These are phyloP conservation scores for Rhyzopertha dominica DNA, from an alignment of 1,140 invertebrate genomes.

Conservation along the genomic window DNA sequence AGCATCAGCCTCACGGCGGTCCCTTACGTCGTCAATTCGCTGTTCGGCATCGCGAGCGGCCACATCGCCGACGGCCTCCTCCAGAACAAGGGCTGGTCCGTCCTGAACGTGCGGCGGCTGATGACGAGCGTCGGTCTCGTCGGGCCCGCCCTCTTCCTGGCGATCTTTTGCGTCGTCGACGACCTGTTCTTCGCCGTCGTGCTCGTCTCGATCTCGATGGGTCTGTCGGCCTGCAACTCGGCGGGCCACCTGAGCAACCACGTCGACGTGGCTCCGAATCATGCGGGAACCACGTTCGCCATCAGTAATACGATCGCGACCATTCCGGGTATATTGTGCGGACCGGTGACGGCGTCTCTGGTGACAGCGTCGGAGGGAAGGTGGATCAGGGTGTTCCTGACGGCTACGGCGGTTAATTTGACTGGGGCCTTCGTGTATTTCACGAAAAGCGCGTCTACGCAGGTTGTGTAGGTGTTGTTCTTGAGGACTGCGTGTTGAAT, in stretches of 20 bases:
- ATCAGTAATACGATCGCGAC: constrained; percentile 77
- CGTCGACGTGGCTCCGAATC: constrained; percentile 73
- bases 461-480: constrained; percentile 53
- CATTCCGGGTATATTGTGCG: constrained; percentile 72
- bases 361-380: constrained; percentile 66
- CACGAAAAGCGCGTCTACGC: constrained; percentile 68
- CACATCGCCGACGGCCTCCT: constrained; percentile 67
- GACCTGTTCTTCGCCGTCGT: constrained; percentile 66
- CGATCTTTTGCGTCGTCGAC: constrained; percentile 70
- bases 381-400: constrained; percentile 73
- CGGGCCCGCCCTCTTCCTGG: constrained; percentile 66
- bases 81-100: constrained; percentile 59
- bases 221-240: constrained; percentile 71
- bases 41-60: constrained; percentile 67
- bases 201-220: constrained; percentile 75
- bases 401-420: constrained; percentile 70
- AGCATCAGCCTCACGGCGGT: constrained; percentile 73
- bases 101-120: constrained; percentile 65
- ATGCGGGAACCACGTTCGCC: constrained; percentile 75
- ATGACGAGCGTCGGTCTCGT: constrained; percentile 75
- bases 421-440: constrained; percentile 73
- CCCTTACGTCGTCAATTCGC: constrained; percentile 72
- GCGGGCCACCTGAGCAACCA: constrained; percentile 77
- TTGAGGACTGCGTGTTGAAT: no score
- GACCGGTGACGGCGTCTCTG: constrained; percentile 72